Percentiles rank a stretch among this genome's conserved stretches.
These are phyloP conservation scores for Sinonovacula constricta DNA, from an alignment of 1,140 invertebrate species.

Conservation along the genomic window DNA sequence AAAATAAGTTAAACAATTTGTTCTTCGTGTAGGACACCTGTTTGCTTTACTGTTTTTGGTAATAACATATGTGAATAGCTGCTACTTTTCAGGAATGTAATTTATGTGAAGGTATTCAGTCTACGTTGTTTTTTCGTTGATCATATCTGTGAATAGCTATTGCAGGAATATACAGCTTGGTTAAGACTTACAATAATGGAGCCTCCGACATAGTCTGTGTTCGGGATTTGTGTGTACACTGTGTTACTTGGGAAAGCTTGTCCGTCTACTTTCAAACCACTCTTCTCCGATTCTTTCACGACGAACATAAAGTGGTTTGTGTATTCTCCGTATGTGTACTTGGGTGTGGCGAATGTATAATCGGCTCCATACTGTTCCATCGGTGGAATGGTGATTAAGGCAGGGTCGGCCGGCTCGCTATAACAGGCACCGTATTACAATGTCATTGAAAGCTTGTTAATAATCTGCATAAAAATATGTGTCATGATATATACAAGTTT, in stretches of 20 bases:
- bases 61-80: no score
- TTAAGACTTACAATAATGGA: constrained; percentile 30
- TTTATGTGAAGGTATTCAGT: not conserved
- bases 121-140: not conserved
- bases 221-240: constrained; percentile 33
- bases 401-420: constrained; percentile 56
- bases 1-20: not conserved
- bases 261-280: constrained; percentile 50
- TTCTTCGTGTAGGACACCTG: not conserved
- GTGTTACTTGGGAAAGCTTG: constrained; percentile 29
- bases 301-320: constrained; percentile 62
- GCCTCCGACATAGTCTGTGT: constrained; percentile 45
- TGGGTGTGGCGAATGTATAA: constrained; percentile 64
- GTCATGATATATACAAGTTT: no score
- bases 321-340: constrained; percentile 52
- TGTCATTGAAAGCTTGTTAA: no score
- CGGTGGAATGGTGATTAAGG: constrained; percentile 61
- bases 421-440: constrained; percentile 41
- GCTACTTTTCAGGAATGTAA: not conserved
- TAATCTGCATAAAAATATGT: no score
- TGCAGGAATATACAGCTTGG: not conserved
- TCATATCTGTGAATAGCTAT: not conserved
- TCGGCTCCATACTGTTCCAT: constrained; percentile 62
- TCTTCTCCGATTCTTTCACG: constrained; percentile 48
- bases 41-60: not conserved